Conservation (phyloP, 2,888 invertebrate genomes). For the Agrotis exclamationis region DNA sequence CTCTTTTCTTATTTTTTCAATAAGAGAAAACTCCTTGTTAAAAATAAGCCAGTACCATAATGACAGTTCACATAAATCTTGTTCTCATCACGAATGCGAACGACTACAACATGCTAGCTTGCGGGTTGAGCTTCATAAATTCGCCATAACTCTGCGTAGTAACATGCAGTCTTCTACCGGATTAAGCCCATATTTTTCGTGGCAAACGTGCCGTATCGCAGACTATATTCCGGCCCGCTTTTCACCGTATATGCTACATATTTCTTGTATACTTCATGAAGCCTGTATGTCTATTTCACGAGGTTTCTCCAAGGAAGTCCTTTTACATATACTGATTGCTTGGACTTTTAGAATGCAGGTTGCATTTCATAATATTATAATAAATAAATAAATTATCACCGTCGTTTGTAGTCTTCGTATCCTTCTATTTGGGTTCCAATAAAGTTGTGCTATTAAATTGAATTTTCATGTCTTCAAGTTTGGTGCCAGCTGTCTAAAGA, state of each 20-base stretch:
- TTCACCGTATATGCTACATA: slow-evolving; percentile 43
- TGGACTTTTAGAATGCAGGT: slow-evolving; percentile 15
- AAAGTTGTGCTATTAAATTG: slow-evolving; percentile 44
- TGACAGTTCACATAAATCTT: slow-evolving; percentile 14
- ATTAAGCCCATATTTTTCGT: slow-evolving; percentile 71
- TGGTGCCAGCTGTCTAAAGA: slow-evolving; percentile 44
- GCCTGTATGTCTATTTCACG: slow-evolving; percentile 15
- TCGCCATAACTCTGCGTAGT: slow-evolving; percentile 40
- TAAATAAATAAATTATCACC: too few species aligned
- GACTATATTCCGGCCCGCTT: slow-evolving; percentile 56
- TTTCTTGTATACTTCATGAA: slow-evolving; percentile 29
- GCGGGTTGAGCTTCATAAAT: slow-evolving; percentile 51
- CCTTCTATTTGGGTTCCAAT: slow-evolving; percentile 21
- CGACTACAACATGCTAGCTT: slow-evolving; percentile 20
- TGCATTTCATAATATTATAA: slow-evolving; percentile 33
- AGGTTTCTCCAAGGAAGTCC: slow-evolving; percentile 9
- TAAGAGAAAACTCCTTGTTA: not conserved
- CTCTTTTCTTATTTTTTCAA: not conserved
- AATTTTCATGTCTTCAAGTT: slow-evolving; percentile 45
- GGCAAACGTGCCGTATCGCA: slow-evolving; percentile 75
- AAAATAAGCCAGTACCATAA: not conserved
- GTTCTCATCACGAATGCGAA: slow-evolving; percentile 21
- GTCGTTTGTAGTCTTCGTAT: slow-evolving; percentile 8
- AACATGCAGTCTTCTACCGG: slow-evolving; percentile 57
- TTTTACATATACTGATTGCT: slow-evolving; percentile 34